A percentile compares a stretch with the other conserved stretches of the same genome.
phyloP scores from a whole-genome alignment of 1,140 invertebrate genomes.

The Bombus fervidus region DNA sequence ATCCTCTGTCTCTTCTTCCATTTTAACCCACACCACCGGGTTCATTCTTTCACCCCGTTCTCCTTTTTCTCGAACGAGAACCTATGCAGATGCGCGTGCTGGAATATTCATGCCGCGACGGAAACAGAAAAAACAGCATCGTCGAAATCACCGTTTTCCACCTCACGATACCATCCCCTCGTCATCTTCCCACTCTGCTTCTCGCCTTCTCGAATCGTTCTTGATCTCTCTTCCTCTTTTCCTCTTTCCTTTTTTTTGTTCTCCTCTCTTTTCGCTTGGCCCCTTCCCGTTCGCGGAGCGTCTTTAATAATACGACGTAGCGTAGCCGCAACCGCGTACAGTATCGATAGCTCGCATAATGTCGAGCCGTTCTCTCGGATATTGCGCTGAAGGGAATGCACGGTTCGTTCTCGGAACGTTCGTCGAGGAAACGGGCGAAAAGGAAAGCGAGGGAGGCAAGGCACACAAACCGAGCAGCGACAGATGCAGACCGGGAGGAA shows the following conservation, averaged over 20 bases:
- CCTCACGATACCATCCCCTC: slow-evolving; percentile 12
- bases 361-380: slow-evolving; percentile 55
- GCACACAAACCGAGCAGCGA: slow-evolving; percentile 56
- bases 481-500: slow-evolving; percentile 72
- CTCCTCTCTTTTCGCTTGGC: neutral
- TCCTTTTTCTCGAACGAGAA: slow-evolving; percentile 36
- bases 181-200: neutral
- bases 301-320: slow-evolving; percentile 70
- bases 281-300: slow-evolving; percentile 14
- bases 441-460: slow-evolving; percentile 10
- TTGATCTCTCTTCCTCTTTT: neutral
- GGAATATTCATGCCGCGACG: slow-evolving; percentile 61
- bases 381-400: slow-evolving; percentile 68
- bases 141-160: slow-evolving; percentile 60
- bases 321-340: slow-evolving; percentile 56
- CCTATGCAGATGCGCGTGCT: slow-evolving; percentile 49
- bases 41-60: neutral
- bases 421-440: neutral
- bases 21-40: neutral
- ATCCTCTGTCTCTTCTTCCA: slow-evolving; percentile 3
- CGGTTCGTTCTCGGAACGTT: too few species aligned
- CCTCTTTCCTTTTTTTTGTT: neutral
- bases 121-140: slow-evolving; percentile 50
- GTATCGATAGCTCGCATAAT: slow-evolving; percentile 72
- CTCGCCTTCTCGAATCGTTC: neutral